Evolutionary conservation across 2,888 invertebrate species (phyloP).

Genomic region (Erynnis tages): DNA sequence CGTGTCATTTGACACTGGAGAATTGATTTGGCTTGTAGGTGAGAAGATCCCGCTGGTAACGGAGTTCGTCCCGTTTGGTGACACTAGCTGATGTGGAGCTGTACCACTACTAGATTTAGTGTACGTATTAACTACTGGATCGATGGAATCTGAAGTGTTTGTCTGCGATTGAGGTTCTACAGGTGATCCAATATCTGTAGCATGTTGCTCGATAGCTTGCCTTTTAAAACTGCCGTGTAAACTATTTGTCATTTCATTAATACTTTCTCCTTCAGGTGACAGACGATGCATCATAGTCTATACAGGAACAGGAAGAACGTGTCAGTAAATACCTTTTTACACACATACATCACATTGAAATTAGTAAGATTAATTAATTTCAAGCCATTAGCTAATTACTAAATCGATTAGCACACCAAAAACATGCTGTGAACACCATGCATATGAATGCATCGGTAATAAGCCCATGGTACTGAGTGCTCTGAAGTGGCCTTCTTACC

Average conservation of each 20-base stretch:
- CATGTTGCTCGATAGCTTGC: constrained; percentile 75
- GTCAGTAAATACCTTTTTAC: constrained; percentile 42
- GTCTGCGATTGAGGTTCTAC: constrained; percentile 66
- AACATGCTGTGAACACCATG: constrained; percentile 44
- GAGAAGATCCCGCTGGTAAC: constrained; percentile 79
- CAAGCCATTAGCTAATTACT: constrained; percentile 40
- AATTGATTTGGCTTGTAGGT: constrained; percentile 78
- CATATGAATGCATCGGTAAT: constrained; percentile 36
- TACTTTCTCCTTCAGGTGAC: constrained; percentile 86
- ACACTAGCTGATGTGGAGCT: constrained; percentile 69
- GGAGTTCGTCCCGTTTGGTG: constrained; percentile 76
- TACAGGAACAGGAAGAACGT: constrained; percentile 65
- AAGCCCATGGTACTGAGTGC: constrained; percentile 23
- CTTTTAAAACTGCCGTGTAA: constrained; percentile 85
- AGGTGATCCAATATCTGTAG: constrained; percentile 66
- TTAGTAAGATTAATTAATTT: constrained; percentile 26
- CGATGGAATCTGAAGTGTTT: constrained; percentile 64
- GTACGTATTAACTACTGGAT: constrained; percentile 65
- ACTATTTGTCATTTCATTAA: constrained; percentile 83
- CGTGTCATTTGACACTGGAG: constrained; percentile 76
- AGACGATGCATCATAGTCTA: constrained; percentile 86
- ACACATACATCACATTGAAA: constrained; percentile 26
- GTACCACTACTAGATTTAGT: constrained; percentile 66
- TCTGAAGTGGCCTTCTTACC: constrained; percentile 53
- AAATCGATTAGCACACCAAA: constrained; percentile 32